These are phyloP conservation scores for Pedicia rivosa DNA, from an alignment of 2,888 invertebrate species.

Conservation along the genomic window DNA sequence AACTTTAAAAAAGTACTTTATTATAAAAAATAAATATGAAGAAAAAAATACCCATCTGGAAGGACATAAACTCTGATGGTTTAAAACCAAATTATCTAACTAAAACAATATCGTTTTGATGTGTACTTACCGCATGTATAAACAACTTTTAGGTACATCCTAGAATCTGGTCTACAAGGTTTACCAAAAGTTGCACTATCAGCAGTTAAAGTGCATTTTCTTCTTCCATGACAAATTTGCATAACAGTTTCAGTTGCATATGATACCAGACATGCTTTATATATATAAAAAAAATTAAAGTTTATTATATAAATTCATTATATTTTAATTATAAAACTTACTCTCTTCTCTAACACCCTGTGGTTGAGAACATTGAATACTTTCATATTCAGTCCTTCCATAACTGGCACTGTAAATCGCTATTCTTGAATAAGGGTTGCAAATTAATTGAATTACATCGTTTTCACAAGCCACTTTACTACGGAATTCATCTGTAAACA, in stretches of 20 bases:
- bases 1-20: background rate
- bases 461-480: constrained; percentile 90
- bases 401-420: constrained; percentile 88
- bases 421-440: constrained; percentile 73
- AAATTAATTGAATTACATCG: constrained; percentile 72
- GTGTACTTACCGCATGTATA: constrained; percentile 70
- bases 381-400: constrained; percentile 76
- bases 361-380: constrained; percentile 70
- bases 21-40: background rate
- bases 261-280: constrained; percentile 68
- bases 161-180: constrained; percentile 61
- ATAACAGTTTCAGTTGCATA: constrained; percentile 86
- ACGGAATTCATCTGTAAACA: constrained; percentile 72
- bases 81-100: no score
- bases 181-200: constrained; percentile 70
- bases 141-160: constrained; percentile 73
- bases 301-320: no score
- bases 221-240: constrained; percentile 69
- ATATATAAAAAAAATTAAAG: no score
- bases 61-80: no score
- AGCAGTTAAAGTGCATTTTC: constrained; percentile 61
- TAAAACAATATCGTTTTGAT: no score
- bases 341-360: constrained; percentile 68
- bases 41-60: no score
- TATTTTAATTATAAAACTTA: constrained; percentile 32